Conservation (phyloP, 2,113 vertebrate species). For the Paedocypris sp. region DNA sequence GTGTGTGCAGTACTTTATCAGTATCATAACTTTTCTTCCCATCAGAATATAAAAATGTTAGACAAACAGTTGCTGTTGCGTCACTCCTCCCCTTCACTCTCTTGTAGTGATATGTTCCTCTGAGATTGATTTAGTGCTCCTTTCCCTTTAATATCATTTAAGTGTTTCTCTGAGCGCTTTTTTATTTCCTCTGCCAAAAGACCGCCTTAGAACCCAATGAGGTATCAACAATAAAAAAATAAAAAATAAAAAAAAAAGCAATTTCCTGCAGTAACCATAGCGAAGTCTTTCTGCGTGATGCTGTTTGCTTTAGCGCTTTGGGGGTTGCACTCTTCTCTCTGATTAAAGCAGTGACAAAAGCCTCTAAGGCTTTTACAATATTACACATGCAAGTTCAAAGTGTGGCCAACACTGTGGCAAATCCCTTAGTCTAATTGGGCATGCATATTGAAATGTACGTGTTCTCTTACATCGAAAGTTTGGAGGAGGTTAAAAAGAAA, state of each 20-base stretch:
- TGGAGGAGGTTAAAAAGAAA: slow-evolving; percentile 14
- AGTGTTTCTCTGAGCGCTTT: slow-evolving; percentile 17
- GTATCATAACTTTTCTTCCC: no score
- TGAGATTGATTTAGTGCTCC: slow-evolving; percentile 20
- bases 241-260: slow-evolving; percentile 1
- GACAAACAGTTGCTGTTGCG: no score
- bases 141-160: slow-evolving; percentile 28
- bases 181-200: neutral
- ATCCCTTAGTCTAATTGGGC: neutral
- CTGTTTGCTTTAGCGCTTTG: neutral
- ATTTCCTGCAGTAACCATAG: slow-evolving; percentile 18
- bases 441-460: neutral
- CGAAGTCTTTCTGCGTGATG: neutral
- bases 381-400: neutral
- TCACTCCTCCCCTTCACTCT: neutral
- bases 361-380: slow-evolving; percentile 3
- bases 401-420: neutral
- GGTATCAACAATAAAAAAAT: neutral
- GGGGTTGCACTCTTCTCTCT: neutral
- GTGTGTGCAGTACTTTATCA: no score
- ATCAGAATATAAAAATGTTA: no score
- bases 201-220: slow-evolving; percentile 1
- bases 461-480: slow-evolving; percentile 1
- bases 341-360: slow-evolving; percentile 24
- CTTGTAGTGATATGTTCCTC: neutral